Evolutionary conservation across 2,113 vertebrate species (phyloP), one percentile per base, ranked within the genome.

Genomic region (Sitta europaea): DNA sequence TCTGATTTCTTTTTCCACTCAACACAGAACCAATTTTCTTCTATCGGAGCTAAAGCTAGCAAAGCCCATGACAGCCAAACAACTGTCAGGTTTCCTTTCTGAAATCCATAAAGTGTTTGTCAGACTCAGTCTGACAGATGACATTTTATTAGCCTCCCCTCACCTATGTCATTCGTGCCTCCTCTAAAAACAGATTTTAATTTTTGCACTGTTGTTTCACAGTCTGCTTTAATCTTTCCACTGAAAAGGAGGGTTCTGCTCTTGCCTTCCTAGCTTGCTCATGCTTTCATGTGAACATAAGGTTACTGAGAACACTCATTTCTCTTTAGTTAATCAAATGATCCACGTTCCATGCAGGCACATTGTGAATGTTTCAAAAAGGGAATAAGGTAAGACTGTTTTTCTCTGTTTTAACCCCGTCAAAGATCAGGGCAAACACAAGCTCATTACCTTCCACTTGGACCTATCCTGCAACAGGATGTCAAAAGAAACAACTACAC

Each of bases 21-120:
- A 67, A 83, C 20, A 73, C 29, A 79, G 54, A 79, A 61, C 42
- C n/a, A 10, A 35, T 79, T 35, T 90, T 88, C 35, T 45, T 51
- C 35, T 68, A 50, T 65, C 47, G 78, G 48, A 93, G 88, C 15
- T 48, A 51, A 95, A 72, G 75, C 38, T 17, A 83, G 71, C 35
- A 70, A 90, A 93, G 70, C 38, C 45, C 68, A 61, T 1, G 4
- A 58, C 70, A 80, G 53, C 22, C 79, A n/a, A 90, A 92, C 10
- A 94, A 53, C 70, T 90, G 88, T 61, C 92, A 75, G 28, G 18
- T 72, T 90, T 93, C 90, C 54, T 93, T 90, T n/a, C 88, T 80
- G 50, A 78, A 93, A 90, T 45, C 25, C 61, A 66, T 9, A 0
- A 47, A 72, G 40, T 18, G 31, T 87, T 85, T 87, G 66, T 72